Base-by-base conservation (phyloP, 2,888 invertebrate species). In the Morinoia aosen region DNA sequence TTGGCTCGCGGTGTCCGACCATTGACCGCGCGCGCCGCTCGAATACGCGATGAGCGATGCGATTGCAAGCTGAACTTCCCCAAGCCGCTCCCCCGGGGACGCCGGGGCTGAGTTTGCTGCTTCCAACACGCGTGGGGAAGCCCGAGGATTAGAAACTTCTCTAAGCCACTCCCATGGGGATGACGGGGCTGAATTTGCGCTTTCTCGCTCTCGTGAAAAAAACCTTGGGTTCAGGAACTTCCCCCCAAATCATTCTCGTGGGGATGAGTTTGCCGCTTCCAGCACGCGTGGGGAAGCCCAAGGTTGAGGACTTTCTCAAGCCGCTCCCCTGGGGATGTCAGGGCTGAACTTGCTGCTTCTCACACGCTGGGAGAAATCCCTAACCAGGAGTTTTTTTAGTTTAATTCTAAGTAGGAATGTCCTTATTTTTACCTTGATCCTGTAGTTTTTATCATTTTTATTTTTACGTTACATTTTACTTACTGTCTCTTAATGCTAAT, bases 1-100 rank as follows among this genome's bases (percentile, higher is more conserved):
- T 93, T 93, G 93, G 93, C 93, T 57, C 19, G 57, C 93, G 93
- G 93, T 93, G 93, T 93, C 93, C 58, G 93, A 93, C 93, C 93
- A 93, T 93, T 93, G 93, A 93, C 93, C 93, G 48, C 40, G 48
- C 40, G 40, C 11, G 90, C 90, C 12, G 40, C 90, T 48, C 40
- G 90, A 40, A 90, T 90, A 90, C 90, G 90, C 90, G 90, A 90
- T 90, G 90, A 90, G 90, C 12, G 90, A 90, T 90, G 90, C 90
- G 90, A 90, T 90, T 90, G 90, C 90, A 10, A 39, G 90, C 90
- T 90, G 90, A 40, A 90, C 90, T 90, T 90, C 90, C 90, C 90
- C 90, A 40, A 90, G 90, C 90, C 39, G 14, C 14, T 48, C 48
- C 90, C 48, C 90, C 40, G 14, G 19, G 48, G 40, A 40, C 11